Base-by-base conservation (phyloP, 2,797 vertebrate species). In the Labroides dimidiatus region DNA sequence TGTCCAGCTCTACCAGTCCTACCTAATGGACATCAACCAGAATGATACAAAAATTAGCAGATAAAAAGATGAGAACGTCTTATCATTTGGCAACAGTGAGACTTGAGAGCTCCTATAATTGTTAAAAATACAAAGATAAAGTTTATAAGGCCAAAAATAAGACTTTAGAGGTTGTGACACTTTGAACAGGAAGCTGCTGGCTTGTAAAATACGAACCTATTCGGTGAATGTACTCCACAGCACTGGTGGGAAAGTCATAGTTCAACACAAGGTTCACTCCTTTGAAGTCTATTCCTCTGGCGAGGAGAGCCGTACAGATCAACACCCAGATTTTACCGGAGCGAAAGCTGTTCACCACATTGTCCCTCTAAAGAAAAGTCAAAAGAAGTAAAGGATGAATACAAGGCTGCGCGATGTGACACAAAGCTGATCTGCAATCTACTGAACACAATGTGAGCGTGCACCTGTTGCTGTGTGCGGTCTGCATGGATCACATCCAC, bases 251-350 rank as follows among this genome's bases (percentile, higher is more conserved):
- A 61, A 99, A 96, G 87, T 99, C 97, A 0, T 98, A 99, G 80
- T 99, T 99, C 84, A 99, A 93, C 50, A 99, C 97, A 54, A 99
- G 92, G 33, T 97, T 98, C 74, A 99, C 95, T 3, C 97, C 98
- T 92, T 99, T 99, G 89, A 99, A 99, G 89, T 99, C 97, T 47
- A 99, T 99, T 30, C 97, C 98, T 91, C 98, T 94, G 64, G 97
- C 96, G 20, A 98, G 91, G 49, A 99, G 90, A 3, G 96, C 96
- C 0, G 97, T 99, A 90, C 97, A 99, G 89, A 99, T 97, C 77
- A 99, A 91, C 72, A 99, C 96, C 98, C 98, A 99, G 80, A 99
- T 99, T 85, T 97, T 97, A 14, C 97, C 97, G 0, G 96, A 94
- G 85, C 97, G 95, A 84, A 99, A 99, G 84, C 95, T 96, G 80